Evolutionary conservation across 2,888 invertebrate genomes (phyloP), one percentile per base, ranked within the genome.

Genomic region (Amiota communis): DNA sequence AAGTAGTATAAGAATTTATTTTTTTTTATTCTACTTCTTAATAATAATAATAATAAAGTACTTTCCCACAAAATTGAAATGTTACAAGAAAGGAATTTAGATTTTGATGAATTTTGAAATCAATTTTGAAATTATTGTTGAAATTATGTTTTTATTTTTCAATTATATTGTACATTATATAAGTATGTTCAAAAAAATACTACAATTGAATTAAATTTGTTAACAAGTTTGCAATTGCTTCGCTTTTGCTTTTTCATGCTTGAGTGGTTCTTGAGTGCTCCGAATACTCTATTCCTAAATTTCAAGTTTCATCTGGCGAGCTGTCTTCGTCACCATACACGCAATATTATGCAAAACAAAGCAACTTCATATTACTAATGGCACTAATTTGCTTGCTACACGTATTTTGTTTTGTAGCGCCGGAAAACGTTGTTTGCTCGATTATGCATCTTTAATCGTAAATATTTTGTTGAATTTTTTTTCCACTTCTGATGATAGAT

Each of bases 281-380:
- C 53, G 8, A 53, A 53, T 53, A 53, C 53, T 53, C 53, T 53
- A 53, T 53, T 53, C 53, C 53, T 53, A 53, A 53, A 53, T 1
- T 53, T 12, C 53, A 53, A 6, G 10, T 10, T 10, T 53, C 53
- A 53, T 53, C 53, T 53, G 53, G 53, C 53, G 53, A 8, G 53
- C 10, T 53, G 53, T 53, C 3, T 53, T 53, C 12, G 53, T 53
- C 8, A 53, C 53, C 53, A 53, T 53, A 53, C 53, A 53, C 12
- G 53, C 47, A 68, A 51, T 48, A 68, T 68, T 68, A 4, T 49
- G 51, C 68, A 68, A 68, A 68, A 63, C 12, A 46, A 63, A 63
- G 36, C 36, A 23, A 63, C 17, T 36, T 36, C 23, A 13, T 46
- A 64, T 64, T 23, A 20, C 36, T 46, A 12, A 48, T 67, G 67